Conservation (phyloP, 2,888 invertebrate species). For the Meteorus colon region DNA sequence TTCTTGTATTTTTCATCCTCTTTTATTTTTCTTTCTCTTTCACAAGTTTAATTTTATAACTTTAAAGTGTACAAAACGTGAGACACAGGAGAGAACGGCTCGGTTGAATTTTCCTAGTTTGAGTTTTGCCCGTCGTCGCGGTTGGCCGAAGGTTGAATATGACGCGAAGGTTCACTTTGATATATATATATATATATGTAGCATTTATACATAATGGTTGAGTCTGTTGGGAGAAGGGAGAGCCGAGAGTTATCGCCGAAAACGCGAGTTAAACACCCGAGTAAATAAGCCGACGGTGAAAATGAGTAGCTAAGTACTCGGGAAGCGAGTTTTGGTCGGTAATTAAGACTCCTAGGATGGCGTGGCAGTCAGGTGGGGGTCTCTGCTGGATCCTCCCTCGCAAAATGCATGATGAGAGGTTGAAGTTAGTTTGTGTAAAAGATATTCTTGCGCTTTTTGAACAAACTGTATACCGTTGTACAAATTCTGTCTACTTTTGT, state of each 20-base stretch:
- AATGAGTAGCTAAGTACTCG: conserved; percentile 54
- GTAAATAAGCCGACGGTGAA: conserved; percentile 56
- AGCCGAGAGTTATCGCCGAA: conserved; percentile 49
- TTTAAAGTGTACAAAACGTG: conserved; percentile 4
- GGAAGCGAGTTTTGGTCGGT: conserved; percentile 47
- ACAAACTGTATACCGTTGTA: not conserved
- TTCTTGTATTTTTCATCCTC: not conserved
- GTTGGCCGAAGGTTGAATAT: not conserved
- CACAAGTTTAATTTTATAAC: conserved; percentile 9
- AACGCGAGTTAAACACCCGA: conserved; percentile 60
- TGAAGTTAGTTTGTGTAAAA: conserved; percentile 11
- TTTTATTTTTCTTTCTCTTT: not conserved
- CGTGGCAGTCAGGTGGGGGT: conserved; percentile 32
- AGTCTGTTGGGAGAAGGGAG: conserved; percentile 44
- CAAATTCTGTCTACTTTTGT: not conserved
- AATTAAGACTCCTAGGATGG: conserved; percentile 49
- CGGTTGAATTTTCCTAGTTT: conserved; percentile 12
- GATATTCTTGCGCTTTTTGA: conserved; percentile 1
- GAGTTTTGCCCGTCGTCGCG: conserved; percentile 11
- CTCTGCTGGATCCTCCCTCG: conserved; percentile 28
- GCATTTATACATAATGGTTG: conserved; percentile 18
- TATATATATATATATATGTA: not conserved
- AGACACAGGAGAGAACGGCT: not conserved
- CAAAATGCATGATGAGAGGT: not conserved
- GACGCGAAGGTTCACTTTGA: not conserved